Conservation (phyloP, 2,113 vertebrate genomes). For the Hyperopisus bebe region DNA sequence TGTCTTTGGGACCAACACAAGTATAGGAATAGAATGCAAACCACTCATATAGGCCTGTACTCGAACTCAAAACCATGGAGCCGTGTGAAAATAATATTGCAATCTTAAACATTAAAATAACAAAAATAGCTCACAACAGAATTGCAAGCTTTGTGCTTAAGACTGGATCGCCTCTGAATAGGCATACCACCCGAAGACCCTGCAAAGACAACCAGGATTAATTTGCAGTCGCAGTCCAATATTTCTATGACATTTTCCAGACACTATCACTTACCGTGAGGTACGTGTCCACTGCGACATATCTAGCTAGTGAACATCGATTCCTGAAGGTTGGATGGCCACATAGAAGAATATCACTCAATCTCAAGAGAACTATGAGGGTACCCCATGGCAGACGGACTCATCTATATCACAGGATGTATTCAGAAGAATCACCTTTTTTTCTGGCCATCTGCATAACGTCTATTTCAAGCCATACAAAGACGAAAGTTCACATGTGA, state of each 20-base stretch:
- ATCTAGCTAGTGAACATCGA: neutral
- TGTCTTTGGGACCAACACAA: neutral
- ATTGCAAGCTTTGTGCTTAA: neutral
- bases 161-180: neutral
- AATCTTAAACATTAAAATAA: neutral
- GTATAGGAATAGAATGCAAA: neutral
- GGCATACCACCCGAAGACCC: neutral
- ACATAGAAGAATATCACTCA: neutral
- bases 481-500: neutral
- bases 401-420: neutral
- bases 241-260: neutral
- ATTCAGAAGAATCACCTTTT: neutral
- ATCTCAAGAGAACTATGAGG: neutral
- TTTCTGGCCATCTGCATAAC: neutral
- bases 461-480: neutral
- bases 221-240: too few species aligned
- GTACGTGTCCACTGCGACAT: neutral
- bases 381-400: neutral
- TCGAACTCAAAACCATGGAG: neutral
- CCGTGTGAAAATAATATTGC: neutral
- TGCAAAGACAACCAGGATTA: neutral
- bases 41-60: neutral
- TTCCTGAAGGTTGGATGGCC: neutral
- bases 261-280: neutral
- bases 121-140: neutral